Evolutionary conservation across 1,140 invertebrate species (phyloP).

Genomic region (Asbolus verrucosus): DNA sequence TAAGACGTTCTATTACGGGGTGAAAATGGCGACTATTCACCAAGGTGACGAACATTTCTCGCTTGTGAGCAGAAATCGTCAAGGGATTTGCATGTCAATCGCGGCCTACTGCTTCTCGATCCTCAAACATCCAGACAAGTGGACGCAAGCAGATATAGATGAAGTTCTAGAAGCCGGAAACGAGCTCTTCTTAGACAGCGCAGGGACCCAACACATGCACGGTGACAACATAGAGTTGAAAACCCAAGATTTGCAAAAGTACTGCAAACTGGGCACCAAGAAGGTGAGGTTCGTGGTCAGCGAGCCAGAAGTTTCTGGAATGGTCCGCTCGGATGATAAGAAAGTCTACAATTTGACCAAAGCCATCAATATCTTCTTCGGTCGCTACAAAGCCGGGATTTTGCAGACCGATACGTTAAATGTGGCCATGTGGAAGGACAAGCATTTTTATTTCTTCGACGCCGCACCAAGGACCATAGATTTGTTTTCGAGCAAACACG

Average conservation of each 20-base stretch:
- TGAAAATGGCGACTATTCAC: conserved; percentile 57
- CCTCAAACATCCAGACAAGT: conserved; percentile 68
- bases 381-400: conserved; percentile 66
- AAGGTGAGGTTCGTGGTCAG: conserved; percentile 58
- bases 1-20: conserved; percentile 61
- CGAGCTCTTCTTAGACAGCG: conserved; percentile 62
- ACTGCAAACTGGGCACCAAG: conserved; percentile 54
- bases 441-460: conserved; percentile 69
- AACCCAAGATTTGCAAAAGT: conserved; percentile 55
- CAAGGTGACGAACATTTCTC: conserved; percentile 58
- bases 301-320: conserved; percentile 59
- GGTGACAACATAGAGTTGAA: conserved; percentile 52
- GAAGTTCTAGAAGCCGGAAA: conserved; percentile 67
- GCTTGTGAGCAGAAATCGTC: conserved; percentile 62
- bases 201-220: conserved; percentile 54
- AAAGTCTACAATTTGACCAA: conserved; percentile 68
- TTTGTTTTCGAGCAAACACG: conserved; percentile 57
- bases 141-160: conserved; percentile 68
- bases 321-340: conserved; percentile 63
- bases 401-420: conserved; percentile 66
- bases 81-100: conserved; percentile 68
- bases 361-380: conserved; percentile 69
- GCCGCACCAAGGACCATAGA: conserved; percentile 66
- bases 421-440: conserved; percentile 69
- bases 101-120: conserved; percentile 69